Evolutionary conservation across 2,797 vertebrate genomes (phyloP).

Genomic region (Myoxocephalus aenaeus): DNA sequence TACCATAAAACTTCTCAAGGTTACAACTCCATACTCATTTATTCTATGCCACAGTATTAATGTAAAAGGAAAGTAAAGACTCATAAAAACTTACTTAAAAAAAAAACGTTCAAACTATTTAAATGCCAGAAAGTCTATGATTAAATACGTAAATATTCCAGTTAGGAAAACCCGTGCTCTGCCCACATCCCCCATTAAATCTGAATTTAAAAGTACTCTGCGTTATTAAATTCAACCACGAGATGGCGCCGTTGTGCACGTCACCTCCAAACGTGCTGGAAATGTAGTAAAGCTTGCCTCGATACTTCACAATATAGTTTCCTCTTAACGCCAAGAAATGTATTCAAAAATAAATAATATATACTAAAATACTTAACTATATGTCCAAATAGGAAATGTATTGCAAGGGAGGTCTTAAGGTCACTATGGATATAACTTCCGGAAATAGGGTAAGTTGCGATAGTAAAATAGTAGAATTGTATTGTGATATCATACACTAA

Average conservation of each 20-base stretch:
- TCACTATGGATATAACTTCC: neutral
- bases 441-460: neutral
- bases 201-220: neutral
- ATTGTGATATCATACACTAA: neutral
- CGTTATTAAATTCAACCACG: neutral
- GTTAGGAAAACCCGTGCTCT: neutral
- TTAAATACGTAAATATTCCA: neutral
- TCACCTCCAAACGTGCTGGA: neutral
- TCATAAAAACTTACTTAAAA: neutral
- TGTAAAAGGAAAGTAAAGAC: accelerated
- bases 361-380: neutral
- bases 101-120: too few species aligned
- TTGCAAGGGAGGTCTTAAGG: neutral
- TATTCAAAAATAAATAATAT: too few species aligned
- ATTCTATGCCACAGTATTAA: neutral
- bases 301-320: neutral
- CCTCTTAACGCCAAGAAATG: neutral
- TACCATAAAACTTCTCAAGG: neutral
- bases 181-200: neutral
- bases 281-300: neutral
- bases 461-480: neutral
- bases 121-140: neutral
- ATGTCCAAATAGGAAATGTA: neutral
- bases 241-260: slow-evolving; percentile 6
- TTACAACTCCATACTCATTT: neutral